Percentiles rank a stretch among this genome's conserved stretches.
Conservation (phyloP, 2,888 invertebrate species). For the Zaprionus lineosus region DNA sequence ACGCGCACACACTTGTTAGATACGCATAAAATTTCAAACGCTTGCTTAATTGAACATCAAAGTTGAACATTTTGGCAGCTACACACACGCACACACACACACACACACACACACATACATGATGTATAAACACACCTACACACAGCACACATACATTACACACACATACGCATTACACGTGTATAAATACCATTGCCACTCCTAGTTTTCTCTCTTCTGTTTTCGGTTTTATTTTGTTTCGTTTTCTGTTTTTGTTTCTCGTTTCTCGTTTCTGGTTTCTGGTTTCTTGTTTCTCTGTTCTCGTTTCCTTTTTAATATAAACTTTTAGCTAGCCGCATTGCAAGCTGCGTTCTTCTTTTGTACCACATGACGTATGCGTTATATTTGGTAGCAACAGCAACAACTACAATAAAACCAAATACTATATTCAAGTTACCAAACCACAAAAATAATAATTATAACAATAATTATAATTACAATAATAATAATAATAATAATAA, state of each 20-base stretch:
- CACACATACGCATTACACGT: slow-evolving; percentile 22
- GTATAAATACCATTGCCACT: slow-evolving; percentile 53
- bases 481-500: neutral
- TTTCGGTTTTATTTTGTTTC: no score
- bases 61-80: slow-evolving; percentile 31
- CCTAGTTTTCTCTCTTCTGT: slow-evolving; percentile 36
- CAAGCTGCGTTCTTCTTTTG: slow-evolving; percentile 69
- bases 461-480: neutral
- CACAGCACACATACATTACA: slow-evolving; percentile 5
- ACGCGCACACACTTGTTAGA: slow-evolving; percentile 13
- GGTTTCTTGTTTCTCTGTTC: slow-evolving; percentile 37
- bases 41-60: slow-evolving; percentile 38
- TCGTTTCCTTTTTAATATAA: slow-evolving; percentile 30
- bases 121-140: no score
- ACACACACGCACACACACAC: slow-evolving; percentile 2
- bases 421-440: no score
- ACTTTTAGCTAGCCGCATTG: slow-evolving; percentile 73
- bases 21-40: slow-evolving; percentile 43
- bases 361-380: slow-evolving; percentile 73
- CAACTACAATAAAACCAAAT: neutral
- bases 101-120: slow-evolving; percentile 3
- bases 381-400: slow-evolving; percentile 52
- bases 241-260: slow-evolving; percentile 37
- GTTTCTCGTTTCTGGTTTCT: slow-evolving; percentile 26
- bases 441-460: neutral